Evolutionary conservation across 2,113 vertebrate genomes (phyloP).

Genomic region (Microcebus murinus): DNA sequence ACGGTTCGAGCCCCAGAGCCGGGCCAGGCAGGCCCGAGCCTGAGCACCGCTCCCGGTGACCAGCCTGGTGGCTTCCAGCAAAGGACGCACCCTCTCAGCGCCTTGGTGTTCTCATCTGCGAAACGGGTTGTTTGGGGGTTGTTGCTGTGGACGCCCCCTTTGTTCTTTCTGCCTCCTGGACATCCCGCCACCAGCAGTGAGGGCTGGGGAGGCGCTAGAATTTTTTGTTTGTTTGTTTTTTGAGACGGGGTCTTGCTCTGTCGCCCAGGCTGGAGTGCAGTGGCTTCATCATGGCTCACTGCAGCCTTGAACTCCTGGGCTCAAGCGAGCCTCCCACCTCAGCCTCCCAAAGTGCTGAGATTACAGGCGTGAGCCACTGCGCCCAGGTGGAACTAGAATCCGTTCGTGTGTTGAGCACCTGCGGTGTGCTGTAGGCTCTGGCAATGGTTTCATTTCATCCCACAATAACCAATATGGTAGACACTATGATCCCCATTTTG

Average conservation of each 20-base stretch:
- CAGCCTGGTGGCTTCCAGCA: neutral
- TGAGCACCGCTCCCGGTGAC: neutral
- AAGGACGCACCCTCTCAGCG: neutral
- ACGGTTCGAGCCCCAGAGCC: neutral
- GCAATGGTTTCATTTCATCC: neutral
- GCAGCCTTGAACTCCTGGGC: no score
- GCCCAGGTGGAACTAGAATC: neutral
- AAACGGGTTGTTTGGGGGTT: neutral
- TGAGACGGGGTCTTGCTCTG: no score
- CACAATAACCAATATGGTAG: neutral
- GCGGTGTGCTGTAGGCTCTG: neutral
- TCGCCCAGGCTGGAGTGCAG: no score
- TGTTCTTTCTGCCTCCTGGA: neutral
- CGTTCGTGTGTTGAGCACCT: neutral
- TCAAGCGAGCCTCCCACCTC: no score
- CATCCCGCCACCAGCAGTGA: accelerated
- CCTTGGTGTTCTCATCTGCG: neutral
- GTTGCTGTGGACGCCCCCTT: accelerated
- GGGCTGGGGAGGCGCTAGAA: neutral
- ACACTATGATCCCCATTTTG: neutral
- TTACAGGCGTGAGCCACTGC: no score
- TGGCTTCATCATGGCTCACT: no score
- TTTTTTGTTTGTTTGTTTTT: no score
- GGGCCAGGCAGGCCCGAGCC: neutral
- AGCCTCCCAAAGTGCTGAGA: no score